phyloP scores from a whole-genome alignment of 2,113 vertebrate genomes.

The Microtus oregoni region DNA sequence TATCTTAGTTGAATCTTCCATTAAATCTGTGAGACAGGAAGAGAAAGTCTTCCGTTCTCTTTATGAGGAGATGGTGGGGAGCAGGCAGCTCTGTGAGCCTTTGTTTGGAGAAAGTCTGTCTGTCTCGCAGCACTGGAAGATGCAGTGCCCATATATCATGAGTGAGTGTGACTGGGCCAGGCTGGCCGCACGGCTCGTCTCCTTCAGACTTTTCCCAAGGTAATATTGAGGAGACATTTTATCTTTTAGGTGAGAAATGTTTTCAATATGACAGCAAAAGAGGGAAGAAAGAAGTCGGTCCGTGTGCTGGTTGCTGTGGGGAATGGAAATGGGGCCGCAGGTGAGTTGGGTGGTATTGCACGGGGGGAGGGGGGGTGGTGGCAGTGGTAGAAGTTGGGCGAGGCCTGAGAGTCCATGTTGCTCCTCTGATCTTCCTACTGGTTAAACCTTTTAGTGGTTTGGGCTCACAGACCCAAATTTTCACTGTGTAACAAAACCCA shows the following conservation, averaged over 20 bases:
- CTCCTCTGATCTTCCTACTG: neutral
- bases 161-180: neutral
- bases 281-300: conserved; percentile 94
- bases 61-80: neutral
- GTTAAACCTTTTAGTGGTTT: neutral
- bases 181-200: neutral
- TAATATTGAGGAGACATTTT: neutral
- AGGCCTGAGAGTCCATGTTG: neutral
- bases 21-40: neutral
- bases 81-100: neutral
- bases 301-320: conserved; percentile 94
- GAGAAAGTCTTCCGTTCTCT: neutral
- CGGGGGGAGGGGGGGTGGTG: too few species aligned
- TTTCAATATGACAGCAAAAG: conserved; percentile 97
- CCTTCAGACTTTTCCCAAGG: neutral
- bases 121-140: neutral
- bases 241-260: conserved; percentile 93
- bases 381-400: neutral
- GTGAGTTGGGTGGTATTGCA: conserved; percentile 76
- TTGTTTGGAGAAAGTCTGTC: neutral
- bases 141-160: neutral
- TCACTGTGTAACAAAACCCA: neutral
- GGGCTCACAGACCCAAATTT: neutral
- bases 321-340: conserved; percentile 95
- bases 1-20: neutral